Evolutionary conservation across 2,113 vertebrate genomes (phyloP).

Genomic region (Myocastor coypus): DNA sequence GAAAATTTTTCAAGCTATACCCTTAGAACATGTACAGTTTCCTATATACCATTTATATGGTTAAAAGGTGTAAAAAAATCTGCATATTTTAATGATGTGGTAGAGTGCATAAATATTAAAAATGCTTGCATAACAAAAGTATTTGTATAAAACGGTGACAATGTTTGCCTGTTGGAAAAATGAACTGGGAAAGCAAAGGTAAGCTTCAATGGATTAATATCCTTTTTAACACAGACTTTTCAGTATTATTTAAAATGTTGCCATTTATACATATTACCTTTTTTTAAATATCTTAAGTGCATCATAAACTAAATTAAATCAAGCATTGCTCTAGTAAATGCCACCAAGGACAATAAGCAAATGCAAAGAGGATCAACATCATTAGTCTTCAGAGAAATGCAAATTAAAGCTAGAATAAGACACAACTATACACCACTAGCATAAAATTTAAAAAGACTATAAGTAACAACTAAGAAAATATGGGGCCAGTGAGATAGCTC

Average conservation of each 20-base stretch:
- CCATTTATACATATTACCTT: not conserved
- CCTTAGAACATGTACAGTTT: not conserved
- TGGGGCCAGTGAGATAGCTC: too few species aligned
- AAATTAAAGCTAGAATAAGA: not conserved
- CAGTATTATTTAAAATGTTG: not conserved
- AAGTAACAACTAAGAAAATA: not conserved
- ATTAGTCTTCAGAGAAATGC: not conserved
- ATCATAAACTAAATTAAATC: conserved; percentile 1
- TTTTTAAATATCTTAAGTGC: not conserved
- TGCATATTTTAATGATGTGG: not conserved
- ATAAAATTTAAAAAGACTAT: not conserved
- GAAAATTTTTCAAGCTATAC: not conserved
- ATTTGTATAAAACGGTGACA: not conserved
- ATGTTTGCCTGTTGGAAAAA: not conserved
- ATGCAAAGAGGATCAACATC: not conserved
- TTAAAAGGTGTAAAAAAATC: too few species aligned
- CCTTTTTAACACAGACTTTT: not conserved
- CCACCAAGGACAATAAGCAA: not conserved
- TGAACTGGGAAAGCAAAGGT: not conserved
- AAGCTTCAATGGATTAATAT: not conserved
- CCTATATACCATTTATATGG: not conserved
- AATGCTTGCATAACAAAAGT: not conserved
- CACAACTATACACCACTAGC: not conserved
- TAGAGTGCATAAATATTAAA: not conserved
- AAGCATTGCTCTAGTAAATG: not conserved